Evolutionary conservation across 1,140 invertebrate genomes (phyloP).

Genomic region (Trypoxylus dichotomus): DNA sequence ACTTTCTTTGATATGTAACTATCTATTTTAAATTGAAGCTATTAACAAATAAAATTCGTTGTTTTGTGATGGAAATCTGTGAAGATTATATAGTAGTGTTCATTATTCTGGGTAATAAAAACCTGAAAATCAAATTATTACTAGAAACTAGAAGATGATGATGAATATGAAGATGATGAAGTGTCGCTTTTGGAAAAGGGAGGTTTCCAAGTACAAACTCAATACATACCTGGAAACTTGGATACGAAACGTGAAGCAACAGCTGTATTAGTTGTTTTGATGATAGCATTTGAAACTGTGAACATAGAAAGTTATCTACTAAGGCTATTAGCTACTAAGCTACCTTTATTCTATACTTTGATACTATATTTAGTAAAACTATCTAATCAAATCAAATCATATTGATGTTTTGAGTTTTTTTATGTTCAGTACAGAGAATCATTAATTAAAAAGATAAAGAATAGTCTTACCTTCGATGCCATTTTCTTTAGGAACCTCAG

Average conservation of each 20-base stretch:
- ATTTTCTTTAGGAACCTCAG: constrained; percentile 43
- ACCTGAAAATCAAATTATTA: constrained; percentile 1
- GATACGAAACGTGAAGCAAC: constrained; percentile 22
- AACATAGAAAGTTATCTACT: constrained; percentile 26
- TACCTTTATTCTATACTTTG: neutral
- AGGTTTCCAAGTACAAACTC: constrained; percentile 17
- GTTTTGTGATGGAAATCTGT: too few species aligned
- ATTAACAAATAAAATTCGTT: too few species aligned
- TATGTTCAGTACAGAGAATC: neutral
- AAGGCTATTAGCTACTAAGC: too few species aligned
- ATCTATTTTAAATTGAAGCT: too few species aligned
- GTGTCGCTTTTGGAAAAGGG: neutral
- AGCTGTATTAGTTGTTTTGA: constrained; percentile 30
- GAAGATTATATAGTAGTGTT: too few species aligned
- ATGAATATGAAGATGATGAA: neutral
- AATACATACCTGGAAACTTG: constrained; percentile 29
- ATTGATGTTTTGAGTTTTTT: constrained; percentile 17
- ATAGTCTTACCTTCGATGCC: constrained; percentile 40
- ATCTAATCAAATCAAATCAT: neutral
- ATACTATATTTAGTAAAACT: neutral
- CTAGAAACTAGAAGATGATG: neutral
- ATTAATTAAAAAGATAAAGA: neutral
- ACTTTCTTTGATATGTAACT: neutral
- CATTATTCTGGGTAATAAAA: too few species aligned
- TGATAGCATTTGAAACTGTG: constrained; percentile 23